Base-by-base conservation (phyloP, 1,140 invertebrate species). In the Drosophila funebris region DNA sequence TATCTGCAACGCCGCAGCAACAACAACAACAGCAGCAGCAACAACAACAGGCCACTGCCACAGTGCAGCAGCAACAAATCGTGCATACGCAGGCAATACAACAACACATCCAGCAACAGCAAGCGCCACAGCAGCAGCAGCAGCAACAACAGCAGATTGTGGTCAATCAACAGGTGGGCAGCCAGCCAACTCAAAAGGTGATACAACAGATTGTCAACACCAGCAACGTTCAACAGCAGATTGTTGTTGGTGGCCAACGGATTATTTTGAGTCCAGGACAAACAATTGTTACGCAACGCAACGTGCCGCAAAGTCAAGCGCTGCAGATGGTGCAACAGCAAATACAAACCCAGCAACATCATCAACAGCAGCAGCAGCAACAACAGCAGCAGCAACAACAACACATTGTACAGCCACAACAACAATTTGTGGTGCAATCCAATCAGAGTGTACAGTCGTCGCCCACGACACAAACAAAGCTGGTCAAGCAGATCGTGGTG, bases 191-290 rank as follows among this genome's bases (percentile, higher is more conserved):
- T 6, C 91, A 91, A 72, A 92, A 91, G 41, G 85, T 89, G 16
- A 90, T 92, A 50, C 91, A 90, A 64, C 90, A 91, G 68, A 90
- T 91, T 62, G 90, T 92, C 4, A 91, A 92, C 70, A 91, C 90
- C 0, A 90, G 91, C 29, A 92, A 91, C 73, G 82, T 90, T 11
- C 91, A 91, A n/a, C 91, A 92, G 52, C 91, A 92, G 44, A 90
- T 92, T 62, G 76, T 92, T 3, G 73, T 91, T 50, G 90, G 90
- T 13, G 90, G 90, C 0, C 91, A 91, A 39, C 74, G 91, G 7
- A 91, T 92, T 4, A 88, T 92, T 31, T 33, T 92, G 4, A 91
- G 90, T 72, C 91, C 91, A 4, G 91, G 91, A 2, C 91, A 92
- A 52, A 90, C 90, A 0, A 91, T 91, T 41, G 87, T 91, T 6